phyloP scores from a whole-genome alignment of 2,888 invertebrate genomes.

The Plebejus argus region DNA sequence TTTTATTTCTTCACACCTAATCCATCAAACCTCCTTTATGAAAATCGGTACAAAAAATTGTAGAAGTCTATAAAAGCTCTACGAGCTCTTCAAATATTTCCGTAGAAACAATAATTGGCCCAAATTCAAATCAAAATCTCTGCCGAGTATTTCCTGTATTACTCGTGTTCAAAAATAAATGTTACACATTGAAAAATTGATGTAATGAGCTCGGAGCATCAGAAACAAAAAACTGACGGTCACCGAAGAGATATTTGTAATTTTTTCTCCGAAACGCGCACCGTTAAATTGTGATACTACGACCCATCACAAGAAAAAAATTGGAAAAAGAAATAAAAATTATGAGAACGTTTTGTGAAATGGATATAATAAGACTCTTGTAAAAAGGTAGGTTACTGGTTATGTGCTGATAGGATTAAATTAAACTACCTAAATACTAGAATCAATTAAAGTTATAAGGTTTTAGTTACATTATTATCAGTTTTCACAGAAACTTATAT shows the following conservation, averaged over 20 bases:
- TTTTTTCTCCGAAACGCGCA: conserved; percentile 47
- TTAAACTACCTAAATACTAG: no score
- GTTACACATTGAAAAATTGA: conserved; percentile 34
- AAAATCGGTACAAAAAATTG: not conserved
- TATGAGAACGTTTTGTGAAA: not conserved
- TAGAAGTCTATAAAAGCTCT: not conserved
- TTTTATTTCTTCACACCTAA: not conserved
- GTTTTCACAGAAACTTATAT: no score
- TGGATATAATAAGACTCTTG: no score
- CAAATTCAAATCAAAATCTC: not conserved
- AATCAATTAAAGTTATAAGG: no score
- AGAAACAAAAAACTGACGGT: conserved; percentile 44
- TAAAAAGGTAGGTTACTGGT: no score
- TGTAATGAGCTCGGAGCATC: conserved; percentile 40
- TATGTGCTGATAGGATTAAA: no score
- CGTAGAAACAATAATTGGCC: conserved; percentile 1
- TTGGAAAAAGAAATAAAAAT: not conserved
- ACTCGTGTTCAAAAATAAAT: not conserved
- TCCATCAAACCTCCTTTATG: not conserved
- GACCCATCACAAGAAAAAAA: not conserved
- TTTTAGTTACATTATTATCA: no score
- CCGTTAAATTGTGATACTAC: conserved; percentile 44
- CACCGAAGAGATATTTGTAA: conserved; percentile 43
- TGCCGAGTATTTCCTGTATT: conserved; percentile 2
- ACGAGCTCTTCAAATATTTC: not conserved